A percentile compares a stretch with the other conserved stretches of the same genome.
Evolutionary conservation across 2,797 vertebrate species (phyloP).

Genomic region (Syngnathus acus): DNA sequence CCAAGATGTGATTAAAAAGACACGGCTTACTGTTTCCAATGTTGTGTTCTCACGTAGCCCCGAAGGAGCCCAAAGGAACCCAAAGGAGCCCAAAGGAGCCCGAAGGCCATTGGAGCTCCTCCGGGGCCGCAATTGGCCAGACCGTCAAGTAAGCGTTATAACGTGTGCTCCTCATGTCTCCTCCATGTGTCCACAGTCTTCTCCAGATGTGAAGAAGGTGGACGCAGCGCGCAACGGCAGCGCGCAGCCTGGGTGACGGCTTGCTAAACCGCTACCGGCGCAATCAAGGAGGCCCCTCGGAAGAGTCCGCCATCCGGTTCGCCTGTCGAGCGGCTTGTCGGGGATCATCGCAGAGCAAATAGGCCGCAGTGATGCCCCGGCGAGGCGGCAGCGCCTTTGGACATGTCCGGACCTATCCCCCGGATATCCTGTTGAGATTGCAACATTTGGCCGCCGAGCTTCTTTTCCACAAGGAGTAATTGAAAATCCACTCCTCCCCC

Average conservation of each 20-base stretch:
- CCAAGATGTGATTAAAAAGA: too few species aligned
- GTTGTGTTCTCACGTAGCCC: too few species aligned
- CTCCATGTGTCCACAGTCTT: neutral
- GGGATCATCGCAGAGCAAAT: slow-evolving; percentile 43
- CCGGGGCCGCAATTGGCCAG: too few species aligned
- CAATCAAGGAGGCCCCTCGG: neutral
- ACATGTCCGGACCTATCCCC: slow-evolving; percentile 53
- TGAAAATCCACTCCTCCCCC: slow-evolving; percentile 39
- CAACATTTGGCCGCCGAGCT: slow-evolving; percentile 39
- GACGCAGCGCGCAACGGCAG: neutral
- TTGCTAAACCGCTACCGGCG: neutral
- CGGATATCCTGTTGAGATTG: slow-evolving; percentile 55
- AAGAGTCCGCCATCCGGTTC: slow-evolving; percentile 21
- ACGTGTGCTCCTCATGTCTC: neutral
- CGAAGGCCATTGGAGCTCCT: too few species aligned
- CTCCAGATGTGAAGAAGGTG: slow-evolving; percentile 4
- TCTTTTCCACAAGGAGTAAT: slow-evolving; percentile 52
- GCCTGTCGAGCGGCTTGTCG: slow-evolving; percentile 33
- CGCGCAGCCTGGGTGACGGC: neutral
- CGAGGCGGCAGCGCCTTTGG: slow-evolving; percentile 40
- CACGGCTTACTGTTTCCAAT: too few species aligned
- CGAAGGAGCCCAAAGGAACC: too few species aligned
- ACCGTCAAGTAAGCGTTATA: neutral
- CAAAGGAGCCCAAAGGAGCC: too few species aligned
- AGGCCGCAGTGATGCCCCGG: slow-evolving; percentile 50